Base-by-base conservation (phyloP, 2,113 vertebrate genomes). In the Lasiurus cinereus region DNA sequence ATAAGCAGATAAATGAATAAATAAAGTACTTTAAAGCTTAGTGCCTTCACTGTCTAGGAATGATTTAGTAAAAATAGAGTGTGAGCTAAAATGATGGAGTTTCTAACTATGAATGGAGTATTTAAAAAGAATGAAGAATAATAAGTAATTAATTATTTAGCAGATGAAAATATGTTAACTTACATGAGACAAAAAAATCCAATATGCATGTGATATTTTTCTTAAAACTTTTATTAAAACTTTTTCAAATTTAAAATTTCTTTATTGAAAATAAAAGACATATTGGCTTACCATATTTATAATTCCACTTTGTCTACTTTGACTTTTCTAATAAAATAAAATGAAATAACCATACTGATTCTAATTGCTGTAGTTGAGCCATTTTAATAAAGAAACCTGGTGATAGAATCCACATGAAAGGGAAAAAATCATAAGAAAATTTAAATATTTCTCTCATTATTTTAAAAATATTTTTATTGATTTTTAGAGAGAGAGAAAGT, bases 261-360 rank as follows among this genome's bases (percentile, higher is more conserved):
- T 82, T 91, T 1, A 80, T 24, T 66, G 8, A 88, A 88, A 72
- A 78, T 72, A 82, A 85, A 87, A 83, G 12, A 85, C 46, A 91
- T 62, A 59, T 39, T 88, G 22, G 29, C 12, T 67, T 83, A 39
- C 24, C 31, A 72, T 77, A 54, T 52, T 80, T 82, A 21, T 85
- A 88, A 88, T 87, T 92, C 64, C 5, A 54, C 80, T 94, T 43
- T 90, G 31, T 31, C 54, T 87, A n/a, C 19, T 94, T 90, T 88
- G 87, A 94, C 36, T 48, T 91, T 93, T 93, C 91, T 78, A 76
- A 80, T 83, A 24, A n/a, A 67, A 91, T 85, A 83, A 90, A 73
- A 91, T 15, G 62, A 83, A 31, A 56, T 24, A 59, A 59, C 22
- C 22, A 18, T 33, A 82, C 27, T 70, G 72, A 88, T 91, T 97